Evolutionary conservation across 2,888 invertebrate genomes (phyloP).

Genomic region (Parnassius glacialis): DNA sequence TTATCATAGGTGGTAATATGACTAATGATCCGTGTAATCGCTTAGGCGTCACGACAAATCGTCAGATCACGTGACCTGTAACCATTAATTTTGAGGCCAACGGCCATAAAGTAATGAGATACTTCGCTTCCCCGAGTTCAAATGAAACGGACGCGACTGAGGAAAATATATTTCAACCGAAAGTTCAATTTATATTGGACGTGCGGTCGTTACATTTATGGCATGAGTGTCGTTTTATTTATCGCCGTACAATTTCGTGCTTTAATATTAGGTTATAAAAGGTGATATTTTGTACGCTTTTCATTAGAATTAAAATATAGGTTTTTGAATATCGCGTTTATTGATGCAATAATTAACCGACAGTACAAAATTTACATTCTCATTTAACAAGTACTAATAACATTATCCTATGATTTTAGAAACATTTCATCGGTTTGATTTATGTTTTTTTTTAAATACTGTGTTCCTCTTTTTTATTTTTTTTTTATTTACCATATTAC

Average conservation of each 20-base stretch:
- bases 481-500: too few species aligned
- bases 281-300: slow-evolving; percentile 6
- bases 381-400: too few species aligned
- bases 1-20: slow-evolving; percentile 76
- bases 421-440: too few species aligned
- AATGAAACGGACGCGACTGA: slow-evolving; percentile 1
- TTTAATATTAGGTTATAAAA: slow-evolving; percentile 28
- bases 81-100: slow-evolving; percentile 59
- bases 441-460: too few species aligned
- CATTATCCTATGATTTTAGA: too few species aligned
- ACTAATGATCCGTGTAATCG: slow-evolving; percentile 74
- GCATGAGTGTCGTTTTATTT: slow-evolving; percentile 39
- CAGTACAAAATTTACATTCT: slow-evolving; percentile 1
- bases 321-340: slow-evolving; percentile 4
- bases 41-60: slow-evolving; percentile 72
- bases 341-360: slow-evolving; percentile 12
- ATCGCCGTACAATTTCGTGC: slow-evolving; percentile 33
- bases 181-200: slow-evolving; percentile 41
- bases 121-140: background rate
- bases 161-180: slow-evolving; percentile 8
- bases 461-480: too few species aligned
- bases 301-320: slow-evolving; percentile 1
- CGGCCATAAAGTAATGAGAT: slow-evolving; percentile 34
- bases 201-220: slow-evolving; percentile 39
- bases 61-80: slow-evolving; percentile 66